Base-by-base conservation (phyloP, 1,140 invertebrate genomes). In the Gryon sp. region DNA sequence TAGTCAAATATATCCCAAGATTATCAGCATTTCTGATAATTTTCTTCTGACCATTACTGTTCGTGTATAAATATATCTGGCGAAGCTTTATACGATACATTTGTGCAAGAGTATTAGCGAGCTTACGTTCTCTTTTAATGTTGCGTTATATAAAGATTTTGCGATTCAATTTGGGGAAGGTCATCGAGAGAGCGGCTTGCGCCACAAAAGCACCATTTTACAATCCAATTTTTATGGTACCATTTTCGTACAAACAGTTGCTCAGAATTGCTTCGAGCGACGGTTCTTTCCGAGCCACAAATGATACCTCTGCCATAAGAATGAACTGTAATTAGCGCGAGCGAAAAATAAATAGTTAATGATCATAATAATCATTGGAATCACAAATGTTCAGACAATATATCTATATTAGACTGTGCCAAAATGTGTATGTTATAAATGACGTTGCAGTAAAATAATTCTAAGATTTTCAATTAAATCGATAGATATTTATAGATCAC, bases 81-180 rank as follows among this genome's bases (percentile, higher is more conserved):
- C 11, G 4, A 2, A 28, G 19, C 46, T 18, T 63, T 38, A 48
- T 40, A 48, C 63, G 63, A 76, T 76, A 63, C 69, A 43, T 48
- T 45, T 53, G 52, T 46, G 26, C 38, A 28, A 59, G 40, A 19
- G 24, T 48, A 46, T 62, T 32, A 50, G 20, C 38, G 62, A 22
- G 7, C 38, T 52, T 43, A 40, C 40, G 24, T 20, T 55, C 18
- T 16, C 12, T 22, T 18, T 41, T 65, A 74, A 62, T 46, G 60
- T 62, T 53, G 55, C 59, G 60, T 72, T 76, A 63, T 59, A 72
- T 50, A 68, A 72, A 68, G 68, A 41, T 72, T 73, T 76, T 43
- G 72, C 59, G 63, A 76, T 76, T 79, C 72, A 75, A 79, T 79
- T 79, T 76, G 28, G 70, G 12, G 46, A 45, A 55, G 59, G 69